Percentiles rank a stretch among this genome's conserved stretches.
Evolutionary conservation across 2,797 vertebrate genomes (phyloP).

Genomic region (Tapera naevia): DNA sequence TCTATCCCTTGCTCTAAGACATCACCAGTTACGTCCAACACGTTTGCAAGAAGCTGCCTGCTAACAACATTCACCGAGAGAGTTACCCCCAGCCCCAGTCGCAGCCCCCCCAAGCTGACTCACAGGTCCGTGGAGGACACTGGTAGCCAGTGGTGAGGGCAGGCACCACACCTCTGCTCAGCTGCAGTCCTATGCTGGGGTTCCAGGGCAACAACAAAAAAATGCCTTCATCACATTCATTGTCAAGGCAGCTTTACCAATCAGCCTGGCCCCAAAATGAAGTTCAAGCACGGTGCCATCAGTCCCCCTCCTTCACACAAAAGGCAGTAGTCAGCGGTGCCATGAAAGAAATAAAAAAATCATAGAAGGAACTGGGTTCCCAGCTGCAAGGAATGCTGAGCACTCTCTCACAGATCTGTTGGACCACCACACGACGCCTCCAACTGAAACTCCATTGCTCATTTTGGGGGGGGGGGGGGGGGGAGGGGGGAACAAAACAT

Average conservation of each 20-base stretch:
- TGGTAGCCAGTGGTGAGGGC: too few species aligned
- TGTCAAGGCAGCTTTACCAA: background rate
- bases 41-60: background rate
- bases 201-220: background rate
- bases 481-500: too few species aligned
- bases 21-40: background rate
- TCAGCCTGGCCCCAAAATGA: background rate
- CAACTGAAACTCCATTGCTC: background rate
- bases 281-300: background rate
- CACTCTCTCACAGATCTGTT: fast-evolving
- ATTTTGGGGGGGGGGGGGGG: background rate
- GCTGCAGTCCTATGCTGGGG: too few species aligned
- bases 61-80: background rate
- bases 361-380: background rate
- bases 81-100: background rate
- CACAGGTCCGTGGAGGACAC: background rate
- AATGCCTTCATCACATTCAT: background rate
- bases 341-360: background rate
- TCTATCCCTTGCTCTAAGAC: background rate
- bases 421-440: background rate
- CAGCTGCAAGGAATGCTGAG: background rate
- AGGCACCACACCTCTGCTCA: too few species aligned
- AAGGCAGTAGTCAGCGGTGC: background rate
- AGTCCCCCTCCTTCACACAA: background rate
- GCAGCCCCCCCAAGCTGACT: background rate